phyloP scores from a whole-genome alignment of 2,113 vertebrate genomes.

The Sturnus vulgaris region DNA sequence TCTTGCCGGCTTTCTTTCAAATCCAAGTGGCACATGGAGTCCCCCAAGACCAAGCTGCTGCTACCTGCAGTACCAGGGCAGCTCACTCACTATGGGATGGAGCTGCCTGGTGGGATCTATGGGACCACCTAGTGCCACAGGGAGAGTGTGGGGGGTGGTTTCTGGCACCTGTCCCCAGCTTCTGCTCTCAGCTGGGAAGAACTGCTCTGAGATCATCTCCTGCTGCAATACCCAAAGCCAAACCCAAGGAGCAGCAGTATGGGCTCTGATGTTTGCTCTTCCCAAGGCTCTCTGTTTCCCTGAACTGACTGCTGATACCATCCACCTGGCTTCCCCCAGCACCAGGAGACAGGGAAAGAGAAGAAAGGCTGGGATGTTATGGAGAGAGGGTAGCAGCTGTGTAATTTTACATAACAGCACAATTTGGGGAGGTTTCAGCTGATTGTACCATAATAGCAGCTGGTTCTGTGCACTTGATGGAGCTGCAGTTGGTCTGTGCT shows the following conservation, averaged over 20 bases:
- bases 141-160: background rate
- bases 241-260: fast-evolving
- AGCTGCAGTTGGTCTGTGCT: background rate
- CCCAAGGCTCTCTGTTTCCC: background rate
- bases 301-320: background rate
- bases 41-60: background rate
- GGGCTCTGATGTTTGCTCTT: background rate
- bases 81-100: fast-evolving
- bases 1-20: background rate
- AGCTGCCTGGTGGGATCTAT: background rate
- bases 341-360: background rate
- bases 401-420: background rate
- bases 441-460: background rate
- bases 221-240: background rate
- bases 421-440: background rate
- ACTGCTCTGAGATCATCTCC: background rate
- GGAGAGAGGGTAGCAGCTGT: background rate
- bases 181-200: background rate
- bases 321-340: background rate
- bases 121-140: background rate
- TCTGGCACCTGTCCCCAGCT: background rate
- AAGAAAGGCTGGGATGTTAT: background rate
- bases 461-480: fast-evolving
- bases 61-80: background rate
- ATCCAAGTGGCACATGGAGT: background rate